Evolutionary conservation across 1,140 invertebrate species (phyloP), one percentile per base, ranked within the genome.

Genomic region (Bombus fervidus): DNA sequence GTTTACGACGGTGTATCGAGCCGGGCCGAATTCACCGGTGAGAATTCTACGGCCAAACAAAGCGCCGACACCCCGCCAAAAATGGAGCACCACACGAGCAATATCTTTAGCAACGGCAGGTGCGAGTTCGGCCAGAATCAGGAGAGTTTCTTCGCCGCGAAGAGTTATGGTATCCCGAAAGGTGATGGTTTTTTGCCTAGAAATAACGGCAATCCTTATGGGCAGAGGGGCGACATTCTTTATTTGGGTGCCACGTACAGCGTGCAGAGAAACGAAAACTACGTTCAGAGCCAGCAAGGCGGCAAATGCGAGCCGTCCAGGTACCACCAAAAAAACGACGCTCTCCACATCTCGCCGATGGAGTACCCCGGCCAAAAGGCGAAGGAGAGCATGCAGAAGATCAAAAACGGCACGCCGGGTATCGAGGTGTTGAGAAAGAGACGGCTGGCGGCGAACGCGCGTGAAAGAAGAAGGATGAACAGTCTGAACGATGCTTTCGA

Each of bases 401-500:
- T 93, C 0, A 95, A 94, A 79, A 93, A 75, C 57, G 78, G 82
- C 43, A 95, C 96, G 75, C 96, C 96, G 3, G 94, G 94, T n/a
- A 91, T 94, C 79, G 96, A 95, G 5, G 95, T 98, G 91, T 93
- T 98, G 31, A 98, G 97, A 88, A 98, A 98, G 93, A 96, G 89
- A 96, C 97, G 97, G 53, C 93, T 97, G 59, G 97, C 97, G 3
- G 97, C 97, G 4, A 98, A 98, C 94, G 97, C 97, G 2, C 94
- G 97, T 2, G 98, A 98, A 94, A 95, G 98, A 62, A 95, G 97
- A 77, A 93, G 98, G 37, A 98, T 98, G 98, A 97, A 98, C 92
- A 97, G 97, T 22, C 93, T 98, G 43, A 98, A 98, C 92, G 97
- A 97, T 81, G 98, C 98, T 0, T 98, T 98, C 93, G 97, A 98